Percentiles rank a stretch among this genome's conserved stretches.
phyloP scores from a whole-genome alignment of 2,888 invertebrate species.

The Opisthograptis luteolata region DNA sequence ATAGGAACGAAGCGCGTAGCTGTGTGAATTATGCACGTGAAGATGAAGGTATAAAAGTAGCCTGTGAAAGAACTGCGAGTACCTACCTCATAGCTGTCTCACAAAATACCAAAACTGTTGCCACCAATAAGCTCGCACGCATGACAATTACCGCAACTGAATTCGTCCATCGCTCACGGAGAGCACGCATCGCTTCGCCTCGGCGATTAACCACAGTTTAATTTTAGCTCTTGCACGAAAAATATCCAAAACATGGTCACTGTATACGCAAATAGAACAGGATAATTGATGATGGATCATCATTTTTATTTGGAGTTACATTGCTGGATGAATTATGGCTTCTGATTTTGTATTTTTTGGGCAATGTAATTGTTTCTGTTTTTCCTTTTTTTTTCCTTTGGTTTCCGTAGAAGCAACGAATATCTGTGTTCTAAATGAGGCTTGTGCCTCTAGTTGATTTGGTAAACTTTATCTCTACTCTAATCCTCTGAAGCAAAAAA shows the following conservation, averaged over 20 bases:
- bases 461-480: no score
- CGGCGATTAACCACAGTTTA: conserved; percentile 71
- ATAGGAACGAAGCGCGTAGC: no score
- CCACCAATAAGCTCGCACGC: conserved; percentile 52
- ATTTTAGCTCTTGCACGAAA: conserved; percentile 65
- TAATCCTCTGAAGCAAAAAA: no score
- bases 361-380: neutral
- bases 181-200: conserved; percentile 60
- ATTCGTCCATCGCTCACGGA: conserved; percentile 72
- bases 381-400: neutral
- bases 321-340: conserved; percentile 16
- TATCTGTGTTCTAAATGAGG: no score
- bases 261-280: conserved; percentile 37
- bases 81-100: no score
- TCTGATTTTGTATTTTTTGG: conserved; percentile 10
- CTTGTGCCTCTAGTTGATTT: no score
- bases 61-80: no score
- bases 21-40: no score
- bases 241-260: conserved; percentile 40
- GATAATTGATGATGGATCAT: conserved; percentile 43
- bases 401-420: conserved; percentile 8
- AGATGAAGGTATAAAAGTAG: no score
- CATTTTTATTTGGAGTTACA: conserved; percentile 19
- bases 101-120: no score
- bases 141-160: conserved; percentile 77